Evolutionary conservation across 2,888 invertebrate species (phyloP).

Genomic region (Papilio elwesi): DNA sequence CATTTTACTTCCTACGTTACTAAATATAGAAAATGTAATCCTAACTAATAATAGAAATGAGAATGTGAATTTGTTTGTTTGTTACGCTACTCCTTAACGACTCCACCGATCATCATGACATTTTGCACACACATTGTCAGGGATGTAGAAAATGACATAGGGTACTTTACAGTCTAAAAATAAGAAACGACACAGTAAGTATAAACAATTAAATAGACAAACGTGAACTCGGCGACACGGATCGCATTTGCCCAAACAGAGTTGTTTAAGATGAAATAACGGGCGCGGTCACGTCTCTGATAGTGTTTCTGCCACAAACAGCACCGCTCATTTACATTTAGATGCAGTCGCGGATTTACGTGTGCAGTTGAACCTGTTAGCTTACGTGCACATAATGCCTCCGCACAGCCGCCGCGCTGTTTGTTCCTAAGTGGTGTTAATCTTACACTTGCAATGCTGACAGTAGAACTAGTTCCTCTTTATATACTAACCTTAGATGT

Average conservation of each 20-base stretch:
- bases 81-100: no score
- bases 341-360: slow-evolving; percentile 32
- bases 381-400: no score
- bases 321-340: slow-evolving; percentile 40
- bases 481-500: neutral
- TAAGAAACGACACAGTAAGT: neutral
- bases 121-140: no score
- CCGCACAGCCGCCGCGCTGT: slow-evolving; percentile 42
- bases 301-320: slow-evolving; percentile 35
- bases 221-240: neutral
- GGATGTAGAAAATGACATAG: no score
- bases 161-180: no score
- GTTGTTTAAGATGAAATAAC: slow-evolving; percentile 31
- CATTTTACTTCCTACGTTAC: no score
- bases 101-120: no score
- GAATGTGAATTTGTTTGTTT: no score
- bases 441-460: slow-evolving; percentile 44
- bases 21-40: no score
- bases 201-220: slow-evolving; percentile 1
- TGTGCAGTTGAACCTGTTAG: slow-evolving; percentile 14
- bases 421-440: slow-evolving; percentile 64
- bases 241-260: slow-evolving; percentile 23
- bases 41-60: no score
- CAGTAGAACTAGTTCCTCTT: slow-evolving; percentile 4
- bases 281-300: slow-evolving; percentile 36